Evolutionary conservation across 2,888 invertebrate genomes (phyloP).

Genomic region (Trichopoda pennipes): DNA sequence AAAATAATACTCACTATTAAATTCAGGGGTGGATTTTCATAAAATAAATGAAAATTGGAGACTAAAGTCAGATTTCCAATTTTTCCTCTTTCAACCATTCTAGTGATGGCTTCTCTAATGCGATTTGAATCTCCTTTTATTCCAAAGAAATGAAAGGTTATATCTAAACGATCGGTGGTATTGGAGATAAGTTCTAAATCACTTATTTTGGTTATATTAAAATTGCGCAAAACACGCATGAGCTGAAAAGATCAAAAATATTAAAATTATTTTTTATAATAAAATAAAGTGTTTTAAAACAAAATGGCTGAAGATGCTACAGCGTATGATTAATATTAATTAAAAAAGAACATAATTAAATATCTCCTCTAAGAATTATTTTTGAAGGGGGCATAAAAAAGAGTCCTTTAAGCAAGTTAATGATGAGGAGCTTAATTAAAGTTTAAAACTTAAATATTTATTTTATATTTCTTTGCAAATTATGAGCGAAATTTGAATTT

Average conservation of each 20-base stretch:
- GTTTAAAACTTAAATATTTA: no score
- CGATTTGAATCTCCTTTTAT: constrained; percentile 80
- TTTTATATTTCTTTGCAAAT: no score
- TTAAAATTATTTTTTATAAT: not conserved
- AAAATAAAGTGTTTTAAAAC: no score
- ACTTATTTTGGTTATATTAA: constrained; percentile 86
- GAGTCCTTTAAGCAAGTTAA: no score
- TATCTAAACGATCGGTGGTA: constrained; percentile 82
- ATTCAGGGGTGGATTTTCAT: constrained; percentile 87
- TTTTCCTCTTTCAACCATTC: constrained; percentile 84
- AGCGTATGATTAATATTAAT: no score
- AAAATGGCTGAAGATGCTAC: no score
- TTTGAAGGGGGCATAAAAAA: no score
- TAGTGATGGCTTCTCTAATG: constrained; percentile 82
- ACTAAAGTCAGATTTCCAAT: constrained; percentile 84
- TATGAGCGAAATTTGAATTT: no score
- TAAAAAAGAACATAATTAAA: no score
- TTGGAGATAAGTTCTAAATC: constrained; percentile 85
- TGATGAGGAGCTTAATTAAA: not conserved
- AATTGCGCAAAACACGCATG: constrained; percentile 84
- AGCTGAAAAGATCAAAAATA: constrained; percentile 82
- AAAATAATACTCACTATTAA: constrained; percentile 83
- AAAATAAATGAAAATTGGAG: constrained; percentile 86
- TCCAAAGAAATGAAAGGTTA: constrained; percentile 82
- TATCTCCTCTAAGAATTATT: no score